These are phyloP conservation scores for Drosophila tani DNA, from an alignment of 1,140 invertebrate species.

Conservation along the genomic window DNA sequence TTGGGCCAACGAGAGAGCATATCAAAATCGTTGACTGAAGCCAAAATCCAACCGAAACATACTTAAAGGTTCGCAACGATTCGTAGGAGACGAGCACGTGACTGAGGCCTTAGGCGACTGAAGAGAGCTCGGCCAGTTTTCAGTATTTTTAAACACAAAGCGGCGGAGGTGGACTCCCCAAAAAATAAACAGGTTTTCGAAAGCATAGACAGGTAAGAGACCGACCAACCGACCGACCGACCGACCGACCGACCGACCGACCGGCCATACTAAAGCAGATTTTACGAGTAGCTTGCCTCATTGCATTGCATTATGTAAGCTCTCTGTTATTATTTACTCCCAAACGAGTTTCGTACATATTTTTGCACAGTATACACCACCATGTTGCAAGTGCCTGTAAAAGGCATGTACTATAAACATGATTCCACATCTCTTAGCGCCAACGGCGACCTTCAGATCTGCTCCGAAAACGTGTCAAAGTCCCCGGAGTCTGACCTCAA, in stretches of 20 bases:
- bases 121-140: conserved; percentile 20
- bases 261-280: conserved; percentile 49
- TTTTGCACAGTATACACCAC: conserved; percentile 24
- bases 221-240: background rate
- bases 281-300: conserved; percentile 43
- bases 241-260: background rate
- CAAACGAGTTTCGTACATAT: conserved; percentile 44
- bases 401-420: conserved; percentile 28
- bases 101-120: conserved; percentile 21
- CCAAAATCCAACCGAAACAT: too few species aligned
- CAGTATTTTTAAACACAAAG: conserved; percentile 12
- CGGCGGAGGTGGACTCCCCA: conserved; percentile 17
- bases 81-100: conserved; percentile 37
- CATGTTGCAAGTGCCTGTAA: conserved; percentile 44
- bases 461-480: conserved; percentile 51
- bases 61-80: conserved; percentile 8
- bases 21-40: conserved; percentile 4
- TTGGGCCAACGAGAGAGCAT: conserved; percentile 6
- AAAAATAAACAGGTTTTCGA: conserved; percentile 48
- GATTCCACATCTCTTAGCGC: conserved; percentile 28
- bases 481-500: conserved; percentile 45
- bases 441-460: conserved; percentile 32
- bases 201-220: conserved; percentile 32
- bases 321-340: conserved; percentile 48
- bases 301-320: conserved; percentile 54